Percentiles rank a stretch among this genome's conserved stretches.
These are phyloP conservation scores for Nasalis larvatus DNA, from an alignment of 2,113 vertebrate species.

Conservation along the genomic window DNA sequence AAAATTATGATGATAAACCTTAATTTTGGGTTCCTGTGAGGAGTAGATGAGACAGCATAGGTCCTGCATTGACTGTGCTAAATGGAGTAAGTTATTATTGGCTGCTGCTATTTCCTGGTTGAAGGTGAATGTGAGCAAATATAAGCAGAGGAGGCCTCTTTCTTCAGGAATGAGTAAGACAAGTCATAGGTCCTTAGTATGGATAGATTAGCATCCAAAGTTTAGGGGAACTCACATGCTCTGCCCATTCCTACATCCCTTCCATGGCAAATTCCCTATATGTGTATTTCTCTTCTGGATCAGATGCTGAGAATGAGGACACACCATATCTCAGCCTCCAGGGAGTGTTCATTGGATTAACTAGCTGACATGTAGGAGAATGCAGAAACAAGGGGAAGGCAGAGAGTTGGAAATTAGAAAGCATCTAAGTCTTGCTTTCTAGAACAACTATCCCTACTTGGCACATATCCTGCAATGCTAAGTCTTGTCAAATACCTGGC, in stretches of 20 bases:
- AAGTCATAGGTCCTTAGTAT: background rate
- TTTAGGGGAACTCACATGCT: background rate
- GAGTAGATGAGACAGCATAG: background rate
- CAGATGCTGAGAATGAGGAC: background rate
- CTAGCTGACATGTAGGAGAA: background rate
- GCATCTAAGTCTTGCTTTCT: background rate
- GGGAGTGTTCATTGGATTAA: background rate
- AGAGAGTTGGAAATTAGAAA: background rate
- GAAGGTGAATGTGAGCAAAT: background rate
- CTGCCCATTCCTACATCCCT: background rate
- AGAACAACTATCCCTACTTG: background rate
- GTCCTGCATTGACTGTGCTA: rapidly evolving
- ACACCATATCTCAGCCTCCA: background rate
- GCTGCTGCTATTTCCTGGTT: background rate
- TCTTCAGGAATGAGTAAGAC: background rate
- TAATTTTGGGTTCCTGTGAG: background rate
- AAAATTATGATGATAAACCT: background rate
- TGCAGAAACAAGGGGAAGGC: background rate
- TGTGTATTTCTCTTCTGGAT: background rate
- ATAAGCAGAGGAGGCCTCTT: background rate
- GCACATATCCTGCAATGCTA: background rate
- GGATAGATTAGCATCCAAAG: background rate
- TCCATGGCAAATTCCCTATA: background rate
- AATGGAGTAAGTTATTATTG: background rate
- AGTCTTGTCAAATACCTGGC: background rate